Conservation (phyloP, 1,140 invertebrate genomes). For the Bradynema listronoti region DNA sequence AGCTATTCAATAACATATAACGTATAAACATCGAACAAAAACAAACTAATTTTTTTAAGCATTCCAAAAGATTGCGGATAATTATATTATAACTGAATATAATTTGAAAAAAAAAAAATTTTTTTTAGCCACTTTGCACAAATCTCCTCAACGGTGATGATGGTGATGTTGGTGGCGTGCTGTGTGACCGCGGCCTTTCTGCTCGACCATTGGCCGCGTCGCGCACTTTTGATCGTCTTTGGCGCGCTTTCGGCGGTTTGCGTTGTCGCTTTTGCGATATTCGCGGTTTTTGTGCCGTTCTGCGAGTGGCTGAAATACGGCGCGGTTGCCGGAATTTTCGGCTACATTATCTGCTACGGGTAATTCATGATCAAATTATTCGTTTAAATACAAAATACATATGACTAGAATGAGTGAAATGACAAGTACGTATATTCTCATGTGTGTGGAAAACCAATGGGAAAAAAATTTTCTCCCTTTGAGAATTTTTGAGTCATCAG, state of each 20-base stretch:
- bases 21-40: too few species aligned
- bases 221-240: slow-evolving; percentile 38
- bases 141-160: slow-evolving; percentile 46
- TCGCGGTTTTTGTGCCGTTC: slow-evolving; percentile 19
- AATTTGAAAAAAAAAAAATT: background rate
- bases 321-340: slow-evolving; percentile 32
- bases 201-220: slow-evolving; percentile 34
- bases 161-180: slow-evolving; percentile 39
- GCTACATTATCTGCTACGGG: slow-evolving; percentile 36
- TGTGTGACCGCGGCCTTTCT: slow-evolving; percentile 43
- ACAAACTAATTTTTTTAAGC: too few species aligned
- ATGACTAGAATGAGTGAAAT: background rate
- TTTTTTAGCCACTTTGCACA: slow-evolving; percentile 38
- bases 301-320: slow-evolving; percentile 29
- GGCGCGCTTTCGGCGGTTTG: slow-evolving; percentile 33
- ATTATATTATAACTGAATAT: too few species aligned
- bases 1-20: too few species aligned
- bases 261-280: slow-evolving; percentile 30
- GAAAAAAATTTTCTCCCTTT: background rate
- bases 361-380: slow-evolving; percentile 4
- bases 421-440: background rate
- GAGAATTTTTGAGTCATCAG: background rate
- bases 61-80: too few species aligned
- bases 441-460: background rate
- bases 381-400: background rate